Percentiles rank a stretch among this genome's conserved stretches.
Evolutionary conservation across 30 jellyfish, hydroid and myxozoan genomes (phyloP).

Genomic region (Chironex yamaguchii): DNA sequence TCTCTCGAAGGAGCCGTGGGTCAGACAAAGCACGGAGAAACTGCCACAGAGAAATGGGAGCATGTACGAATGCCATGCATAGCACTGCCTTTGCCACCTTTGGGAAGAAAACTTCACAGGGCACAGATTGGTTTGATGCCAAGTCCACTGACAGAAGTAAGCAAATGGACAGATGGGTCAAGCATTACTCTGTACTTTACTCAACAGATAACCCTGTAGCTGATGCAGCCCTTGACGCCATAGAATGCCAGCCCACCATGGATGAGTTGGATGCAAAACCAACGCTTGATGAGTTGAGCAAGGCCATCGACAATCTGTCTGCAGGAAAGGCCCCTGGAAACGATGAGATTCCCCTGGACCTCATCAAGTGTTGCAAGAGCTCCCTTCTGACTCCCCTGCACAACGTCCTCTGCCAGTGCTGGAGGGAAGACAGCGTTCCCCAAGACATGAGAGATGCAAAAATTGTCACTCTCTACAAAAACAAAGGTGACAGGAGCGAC

Average conservation of each 20-base stretch:
- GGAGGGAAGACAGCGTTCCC: not conserved
- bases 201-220: not conserved
- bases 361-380: not conserved
- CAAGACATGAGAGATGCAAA: no score
- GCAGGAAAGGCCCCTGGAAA: slow-evolving; percentile 19
- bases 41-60: not conserved
- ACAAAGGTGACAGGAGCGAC: no score
- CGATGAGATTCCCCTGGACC: not conserved
- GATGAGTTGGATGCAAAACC: slow-evolving; percentile 26
- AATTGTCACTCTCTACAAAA: no score
- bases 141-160: not conserved
- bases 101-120: not conserved
- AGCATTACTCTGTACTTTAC: slow-evolving; percentile 33
- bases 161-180: slow-evolving; percentile 38
- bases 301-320: not conserved
- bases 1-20: not conserved
- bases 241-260: slow-evolving; percentile 17
- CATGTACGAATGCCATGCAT: not conserved
- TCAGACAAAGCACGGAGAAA: no score
- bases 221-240: not conserved
- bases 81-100: not conserved
- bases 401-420: no score
- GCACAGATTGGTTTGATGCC: not conserved
- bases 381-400: no score
- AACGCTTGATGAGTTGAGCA: not conserved